These are phyloP conservation scores for Drosophila paucipuncta DNA, from an alignment of 2,888 invertebrate species.

Conservation along the genomic window DNA sequence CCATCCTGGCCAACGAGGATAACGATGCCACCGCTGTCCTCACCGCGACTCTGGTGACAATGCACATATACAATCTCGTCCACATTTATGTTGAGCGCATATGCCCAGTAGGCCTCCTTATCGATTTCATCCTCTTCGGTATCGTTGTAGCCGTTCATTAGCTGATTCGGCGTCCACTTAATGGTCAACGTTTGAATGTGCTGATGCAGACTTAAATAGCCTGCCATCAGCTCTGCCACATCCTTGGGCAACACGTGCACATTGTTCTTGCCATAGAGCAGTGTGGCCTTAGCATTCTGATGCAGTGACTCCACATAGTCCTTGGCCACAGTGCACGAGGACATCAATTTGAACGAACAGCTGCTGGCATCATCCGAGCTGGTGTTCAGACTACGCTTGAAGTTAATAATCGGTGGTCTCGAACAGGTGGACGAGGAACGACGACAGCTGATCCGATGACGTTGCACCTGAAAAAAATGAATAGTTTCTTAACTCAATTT, in stretches of 20 bases:
- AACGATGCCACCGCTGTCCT: constrained; percentile 93
- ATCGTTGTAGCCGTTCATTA: constrained; percentile 95
- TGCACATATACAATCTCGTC: constrained; percentile 98
- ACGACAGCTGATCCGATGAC: constrained; percentile 91
- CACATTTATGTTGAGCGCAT: constrained; percentile 94
- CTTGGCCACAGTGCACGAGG: constrained; percentile 88
- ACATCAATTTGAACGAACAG: constrained; percentile 82
- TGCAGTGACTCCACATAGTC: constrained; percentile 98
- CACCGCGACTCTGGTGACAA: constrained; percentile 93
- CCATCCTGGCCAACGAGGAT: constrained; percentile 97
- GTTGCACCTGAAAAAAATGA: constrained; percentile 85
- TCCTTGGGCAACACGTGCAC: constrained; percentile 96
- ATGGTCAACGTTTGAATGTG: constrained; percentile 92
- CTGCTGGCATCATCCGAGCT: constrained; percentile 90
- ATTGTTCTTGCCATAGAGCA: constrained; percentile 97
- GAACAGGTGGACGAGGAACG: constrained; percentile 91
- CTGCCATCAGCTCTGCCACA: constrained; percentile 92
- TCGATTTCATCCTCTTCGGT: constrained; percentile 89
- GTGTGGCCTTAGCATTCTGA: constrained; percentile 95
- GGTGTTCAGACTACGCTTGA: constrained; percentile 90
- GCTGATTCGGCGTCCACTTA: constrained; percentile 98
- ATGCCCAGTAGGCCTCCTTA: constrained; percentile 95
- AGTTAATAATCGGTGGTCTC: constrained; percentile 90
- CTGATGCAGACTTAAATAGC: constrained; percentile 97
- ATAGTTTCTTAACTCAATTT: not conserved